Evolutionary conservation across 2,113 vertebrate genomes (phyloP).

Genomic region (Lethenteron camtschaticum): DNA sequence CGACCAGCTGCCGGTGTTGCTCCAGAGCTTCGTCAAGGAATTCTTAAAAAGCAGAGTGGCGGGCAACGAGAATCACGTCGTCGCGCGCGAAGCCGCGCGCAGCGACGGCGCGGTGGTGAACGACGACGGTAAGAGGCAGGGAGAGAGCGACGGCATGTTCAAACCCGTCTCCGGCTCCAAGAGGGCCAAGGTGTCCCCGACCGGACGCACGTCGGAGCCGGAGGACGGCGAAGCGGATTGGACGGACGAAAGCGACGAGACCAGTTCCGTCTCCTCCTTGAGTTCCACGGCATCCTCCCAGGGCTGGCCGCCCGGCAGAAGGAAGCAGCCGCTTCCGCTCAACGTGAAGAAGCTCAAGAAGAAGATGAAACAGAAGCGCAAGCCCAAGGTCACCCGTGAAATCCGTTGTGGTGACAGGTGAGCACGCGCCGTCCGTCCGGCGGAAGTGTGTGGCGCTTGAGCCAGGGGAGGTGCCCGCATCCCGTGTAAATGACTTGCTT

Average conservation of each 20-base stretch:
- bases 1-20: constrained; percentile 12
- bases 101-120: neutral
- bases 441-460: too few relatives aligned
- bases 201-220: constrained; percentile 20
- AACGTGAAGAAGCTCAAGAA: constrained; percentile 86
- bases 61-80: constrained; percentile 1
- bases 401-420: constrained; percentile 87
- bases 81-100: neutral
- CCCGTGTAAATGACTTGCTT: too few relatives aligned
- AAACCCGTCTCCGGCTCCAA: too few relatives aligned
- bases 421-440: constrained; percentile 7
- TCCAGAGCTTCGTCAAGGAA: neutral
- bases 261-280: constrained; percentile 76
- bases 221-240: constrained; percentile 75
- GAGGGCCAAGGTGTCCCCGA: too few relatives aligned
- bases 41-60: neutral
- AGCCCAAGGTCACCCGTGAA: constrained; percentile 70
- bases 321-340: constrained; percentile 80
- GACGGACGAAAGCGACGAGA: constrained; percentile 77
- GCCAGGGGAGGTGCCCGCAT: too few relatives aligned
- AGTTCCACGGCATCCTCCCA: constrained; percentile 85
- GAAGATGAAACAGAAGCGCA: constrained; percentile 85
- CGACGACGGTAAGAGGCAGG: neutral
- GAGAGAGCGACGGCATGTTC: too few relatives aligned
- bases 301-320: constrained; percentile 44